Conservation (phyloP, 2,888 invertebrate genomes). For the Caenorhabditis sulstoni region DNA sequence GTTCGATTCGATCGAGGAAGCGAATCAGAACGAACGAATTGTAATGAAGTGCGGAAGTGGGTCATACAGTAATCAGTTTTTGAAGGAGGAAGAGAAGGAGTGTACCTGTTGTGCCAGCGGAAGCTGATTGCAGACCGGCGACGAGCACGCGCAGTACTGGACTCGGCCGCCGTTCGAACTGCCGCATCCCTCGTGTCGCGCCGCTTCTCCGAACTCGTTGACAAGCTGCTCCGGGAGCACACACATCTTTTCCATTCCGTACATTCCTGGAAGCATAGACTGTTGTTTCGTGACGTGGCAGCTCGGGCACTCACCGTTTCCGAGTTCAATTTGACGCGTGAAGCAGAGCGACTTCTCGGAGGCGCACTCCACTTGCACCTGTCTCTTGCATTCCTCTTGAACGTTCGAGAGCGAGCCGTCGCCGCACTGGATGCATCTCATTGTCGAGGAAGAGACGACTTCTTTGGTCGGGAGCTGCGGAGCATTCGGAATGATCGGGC, state of each 20-base stretch:
- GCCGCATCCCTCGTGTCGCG: slow-evolving; percentile 66
- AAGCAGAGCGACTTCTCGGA: slow-evolving; percentile 68
- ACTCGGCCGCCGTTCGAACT: slow-evolving; percentile 56
- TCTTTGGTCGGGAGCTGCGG: slow-evolving; percentile 39
- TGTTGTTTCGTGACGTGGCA: neutral
- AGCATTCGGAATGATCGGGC: slow-evolving; percentile 40
- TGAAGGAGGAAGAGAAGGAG: neutral
- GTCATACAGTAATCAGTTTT: slow-evolving; percentile 7
- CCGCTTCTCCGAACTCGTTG: slow-evolving; percentile 70
- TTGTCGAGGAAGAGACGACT: slow-evolving; percentile 34
- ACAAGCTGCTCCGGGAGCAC: slow-evolving; percentile 69
- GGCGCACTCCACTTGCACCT: slow-evolving; percentile 66
- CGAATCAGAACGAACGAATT: neutral
- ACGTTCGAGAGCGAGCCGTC: slow-evolving; percentile 63
- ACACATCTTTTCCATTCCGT: slow-evolving; percentile 77
- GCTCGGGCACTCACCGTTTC: slow-evolving; percentile 49
- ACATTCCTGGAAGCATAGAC: slow-evolving; percentile 62
- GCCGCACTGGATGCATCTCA: slow-evolving; percentile 76
- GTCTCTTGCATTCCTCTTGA: slow-evolving; percentile 67
- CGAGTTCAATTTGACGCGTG: slow-evolving; percentile 69
- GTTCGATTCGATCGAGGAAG: slow-evolving; percentile 11
- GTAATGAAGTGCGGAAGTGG: slow-evolving; percentile 9
- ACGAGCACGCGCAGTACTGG: slow-evolving; percentile 73
- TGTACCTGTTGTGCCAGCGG: slow-evolving; percentile 66
- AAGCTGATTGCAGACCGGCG: slow-evolving; percentile 69